Evolutionary conservation across 2,888 invertebrate genomes (phyloP), one percentile per base, ranked within the genome.

Genomic region (Dysmachus trigonus): DNA sequence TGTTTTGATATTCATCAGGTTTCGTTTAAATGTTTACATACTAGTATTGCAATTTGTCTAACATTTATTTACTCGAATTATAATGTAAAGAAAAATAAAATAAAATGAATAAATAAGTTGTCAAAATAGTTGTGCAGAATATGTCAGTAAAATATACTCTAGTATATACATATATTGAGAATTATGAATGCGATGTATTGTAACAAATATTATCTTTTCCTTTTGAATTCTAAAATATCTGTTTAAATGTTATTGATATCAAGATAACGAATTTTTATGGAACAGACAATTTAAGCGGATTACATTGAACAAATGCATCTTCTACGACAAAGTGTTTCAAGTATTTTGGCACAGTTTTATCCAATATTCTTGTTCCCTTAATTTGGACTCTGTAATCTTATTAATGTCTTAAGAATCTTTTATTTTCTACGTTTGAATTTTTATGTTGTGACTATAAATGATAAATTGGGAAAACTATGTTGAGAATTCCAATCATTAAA

Each of bases 11-110:
- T 77, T 77, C 77, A 51, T 77, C 77, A 77, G 77, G 77, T 82
- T n/a, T 81, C 62, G 30, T 53, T 31, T 82, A 62, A 33, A 62
- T 18, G 31, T 82, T 82, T 82, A 82, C 81, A 82, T 62, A 62
- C 81, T 82, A 82, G 27, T 82, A 82, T 82, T 82, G 81, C 81
- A 82, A 82, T 82, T 82, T 22, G 62, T 62, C 81, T 82, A 82
- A 82, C 81, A 82, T 82, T 82, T 82, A 82, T 62, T 82, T 62
- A 35, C 33, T 82, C 35, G 35, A 82, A 82, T 33, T 18, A 62
- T 62, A 18, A 62, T 0, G 3, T 62, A 62, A 22, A 3, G 62
- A 10, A 0, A 53, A 1, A 6, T 1, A 22, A 18, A 1, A 6
- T 1, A 22, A 18, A 18, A 5, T 62, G 4, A 47, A 4, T 47